Evolutionary conservation across 2,113 vertebrate genomes (phyloP), one percentile per base, ranked within the genome.

Genomic region (Hippocampus barbouri): DNA sequence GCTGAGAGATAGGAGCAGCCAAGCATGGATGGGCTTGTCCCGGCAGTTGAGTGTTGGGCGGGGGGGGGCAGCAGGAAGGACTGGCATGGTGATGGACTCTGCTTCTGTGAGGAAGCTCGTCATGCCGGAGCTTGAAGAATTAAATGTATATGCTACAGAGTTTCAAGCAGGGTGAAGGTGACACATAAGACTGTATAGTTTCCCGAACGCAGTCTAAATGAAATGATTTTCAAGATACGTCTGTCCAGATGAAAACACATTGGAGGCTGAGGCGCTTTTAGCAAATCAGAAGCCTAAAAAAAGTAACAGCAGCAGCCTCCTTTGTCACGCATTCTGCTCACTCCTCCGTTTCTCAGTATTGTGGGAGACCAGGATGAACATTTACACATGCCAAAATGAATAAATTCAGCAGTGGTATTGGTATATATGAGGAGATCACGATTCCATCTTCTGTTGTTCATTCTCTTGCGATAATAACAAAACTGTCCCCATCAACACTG

Each of bases 11-110:
- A 74, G 38, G 70, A 87, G 53, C 78, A 76, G 75, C 59, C 76
- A 73, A 73, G 76, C 80, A 30, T 61, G 71, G 71, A 80, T 53
- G 77, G 65, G 45, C 68, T 77, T 47, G 79, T 82, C 80, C 75
- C 79, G 72, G 79, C 75, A 79, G 77, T 69, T 25, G 9, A 41
- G 56, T 15, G 45, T 34, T 69, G 45, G 51, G 15, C 12, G 4
- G 4, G 43, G 43, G 16, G 5, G 47, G 47, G 12, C 47, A 51
- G 47, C 15, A 51, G 47, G 62, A 25, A 54, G 61, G 25, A n/a
- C 54, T 25, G 18, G 8, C 47, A 70, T 21, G 16, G 49, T 43
- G 30, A 79, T 21, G 8, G 71, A 64, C 62, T 41, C 15, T 34
- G 25, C 59, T 25, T 61, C 8, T 40, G 34, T 61, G 61, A 63